Conservation (phyloP, 2,113 vertebrate genomes). For the Taxidea taxus region DNA sequence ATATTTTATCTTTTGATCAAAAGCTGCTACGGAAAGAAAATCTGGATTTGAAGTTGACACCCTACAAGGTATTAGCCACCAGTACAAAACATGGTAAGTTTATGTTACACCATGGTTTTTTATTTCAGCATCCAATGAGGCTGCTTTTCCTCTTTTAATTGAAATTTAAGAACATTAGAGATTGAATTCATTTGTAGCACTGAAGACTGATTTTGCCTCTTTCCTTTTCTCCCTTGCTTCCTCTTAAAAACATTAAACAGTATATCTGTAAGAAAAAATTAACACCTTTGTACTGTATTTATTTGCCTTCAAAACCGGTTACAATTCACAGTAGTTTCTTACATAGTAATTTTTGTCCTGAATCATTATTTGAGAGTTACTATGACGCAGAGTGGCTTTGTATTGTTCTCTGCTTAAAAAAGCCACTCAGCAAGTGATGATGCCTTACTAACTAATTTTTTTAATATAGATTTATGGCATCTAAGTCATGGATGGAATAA, state of each 20-base stretch:
- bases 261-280: neutral
- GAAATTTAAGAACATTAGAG: neutral
- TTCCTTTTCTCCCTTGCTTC: neutral
- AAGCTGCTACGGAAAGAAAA: slow-evolving; percentile 98
- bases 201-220: neutral
- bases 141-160: neutral
- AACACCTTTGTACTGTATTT: neutral
- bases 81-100: slow-evolving; percentile 96
- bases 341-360: neutral
- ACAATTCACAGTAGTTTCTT: neutral
- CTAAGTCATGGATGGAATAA: neutral
- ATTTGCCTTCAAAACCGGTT: neutral
- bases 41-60: slow-evolving; percentile 96
- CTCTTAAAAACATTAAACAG: neutral
- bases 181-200: neutral
- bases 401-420: neutral
- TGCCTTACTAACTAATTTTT: neutral
- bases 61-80: slow-evolving; percentile 98
- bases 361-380: neutral
- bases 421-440: neutral
- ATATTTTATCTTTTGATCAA: slow-evolving; percentile 44
- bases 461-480: neutral
- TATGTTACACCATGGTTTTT: neutral
- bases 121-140: neutral
- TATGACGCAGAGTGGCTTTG: neutral